These are phyloP conservation scores for Myotis davidii DNA, from an alignment of 2,113 vertebrate genomes.

Conservation along the genomic window DNA sequence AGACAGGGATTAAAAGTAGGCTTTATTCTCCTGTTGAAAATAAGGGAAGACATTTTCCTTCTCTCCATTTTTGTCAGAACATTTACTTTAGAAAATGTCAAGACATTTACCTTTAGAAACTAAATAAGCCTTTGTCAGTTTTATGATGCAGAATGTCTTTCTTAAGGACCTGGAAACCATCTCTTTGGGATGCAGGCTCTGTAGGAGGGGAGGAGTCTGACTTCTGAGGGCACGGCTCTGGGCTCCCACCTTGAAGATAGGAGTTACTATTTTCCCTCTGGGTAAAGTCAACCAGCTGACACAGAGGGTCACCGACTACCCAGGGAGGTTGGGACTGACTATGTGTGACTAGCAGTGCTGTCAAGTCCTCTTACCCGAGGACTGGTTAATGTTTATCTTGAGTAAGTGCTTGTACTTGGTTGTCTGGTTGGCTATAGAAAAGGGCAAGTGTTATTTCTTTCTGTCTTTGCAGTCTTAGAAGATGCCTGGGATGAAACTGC, in stretches of 20 bases:
- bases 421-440: neutral
- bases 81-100: constrained; percentile 8
- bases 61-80: neutral
- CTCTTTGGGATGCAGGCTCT: neutral
- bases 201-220: neutral
- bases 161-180: neutral
- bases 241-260: neutral
- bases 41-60: neutral
- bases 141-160: neutral
- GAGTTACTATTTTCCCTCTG: neutral
- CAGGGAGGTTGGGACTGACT: neutral
- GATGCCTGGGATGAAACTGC: neutral
- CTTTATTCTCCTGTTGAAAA: neutral
- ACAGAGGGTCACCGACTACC: neutral
- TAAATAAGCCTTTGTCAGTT: neutral
- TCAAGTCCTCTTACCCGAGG: neutral
- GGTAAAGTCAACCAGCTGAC: neutral
- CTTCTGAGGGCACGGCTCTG: neutral
- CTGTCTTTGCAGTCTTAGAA: neutral
- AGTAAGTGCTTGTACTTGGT: neutral
- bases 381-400: neutral
- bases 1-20: neutral
- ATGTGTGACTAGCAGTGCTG: neutral
- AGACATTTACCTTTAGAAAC: neutral
- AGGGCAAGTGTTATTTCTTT: neutral